Evolutionary conservation across 2,113 vertebrate species (phyloP), one percentile per base, ranked within the genome.

Genomic region (Hiodon alosoides): DNA sequence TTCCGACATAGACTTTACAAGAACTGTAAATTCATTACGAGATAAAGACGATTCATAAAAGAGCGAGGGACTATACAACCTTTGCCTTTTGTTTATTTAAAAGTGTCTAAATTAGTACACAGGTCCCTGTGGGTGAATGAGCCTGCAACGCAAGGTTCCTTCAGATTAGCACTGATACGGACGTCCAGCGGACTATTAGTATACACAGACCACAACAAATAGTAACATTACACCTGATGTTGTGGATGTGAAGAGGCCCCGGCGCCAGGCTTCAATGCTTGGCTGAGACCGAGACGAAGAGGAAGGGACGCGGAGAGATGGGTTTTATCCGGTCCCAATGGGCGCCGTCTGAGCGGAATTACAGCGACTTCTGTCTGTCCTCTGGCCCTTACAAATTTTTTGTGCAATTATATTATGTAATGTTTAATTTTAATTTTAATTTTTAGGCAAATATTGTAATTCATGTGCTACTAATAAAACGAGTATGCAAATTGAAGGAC

Each of bases 221-320:
- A 89, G 93, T 90, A 93, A 93, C 88, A 78, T 81, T 90, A 94
- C 90, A 93, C 93, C 92, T 86, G 80, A 91, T 88, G 87, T 89
- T 87, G 91, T 86, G 84, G 90, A 87, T 85, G 87, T 86, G 72
- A 77, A 85, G 90, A 84, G 85, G 88, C 86, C 53, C 84, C 85
- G 93, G 93, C 91, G 92, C 92, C 92, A 72, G 78, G 57, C 84
- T 72, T 87, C 83, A 80, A 93, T 83, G 93, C 92, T 89, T 91
- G 90, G 89, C 89, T 93, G 90, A 81, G 85, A 87, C 78, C 0
- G 77, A 87, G 89, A 85, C 4, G 66, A 72, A 84, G 84, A 86
- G 86, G 86, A 83, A 86, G 81, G 81, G 69, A 74, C 31, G 80
- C 75, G 80, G 74, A 62, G 65, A 81, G 80, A 58, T 47, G 0